phyloP scores from a whole-genome alignment of 2,797 vertebrate species.

The Hapalemur alaotrensis region DNA sequence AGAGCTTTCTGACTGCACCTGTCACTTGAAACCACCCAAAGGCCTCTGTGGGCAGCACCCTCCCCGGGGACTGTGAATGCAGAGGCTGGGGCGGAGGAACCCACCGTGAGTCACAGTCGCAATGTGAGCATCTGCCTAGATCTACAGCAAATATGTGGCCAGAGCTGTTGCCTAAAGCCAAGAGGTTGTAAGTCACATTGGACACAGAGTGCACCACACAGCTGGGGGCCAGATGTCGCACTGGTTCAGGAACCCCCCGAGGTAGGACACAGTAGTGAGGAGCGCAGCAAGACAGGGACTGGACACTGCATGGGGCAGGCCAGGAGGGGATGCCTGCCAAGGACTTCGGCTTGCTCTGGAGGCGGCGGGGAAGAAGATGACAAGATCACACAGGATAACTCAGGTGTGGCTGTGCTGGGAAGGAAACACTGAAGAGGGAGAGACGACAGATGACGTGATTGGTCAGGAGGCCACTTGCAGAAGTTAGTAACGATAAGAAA shows the following conservation, averaged over 20 bases:
- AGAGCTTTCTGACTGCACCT: not conserved
- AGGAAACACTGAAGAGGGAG: not conserved
- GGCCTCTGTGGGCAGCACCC: not conserved
- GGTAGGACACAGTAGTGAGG: fast-evolving
- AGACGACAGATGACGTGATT: not conserved
- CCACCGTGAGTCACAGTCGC: not conserved
- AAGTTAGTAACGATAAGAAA: not conserved
- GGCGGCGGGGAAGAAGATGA: not conserved
- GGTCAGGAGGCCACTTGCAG: not conserved
- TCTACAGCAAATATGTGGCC: not conserved
- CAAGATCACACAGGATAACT: not conserved
- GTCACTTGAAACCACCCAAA: not conserved
- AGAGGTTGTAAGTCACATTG: too few relatives aligned
- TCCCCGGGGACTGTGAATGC: fast-evolving
- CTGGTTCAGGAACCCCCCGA: not conserved
- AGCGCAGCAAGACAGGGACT: fast-evolving
- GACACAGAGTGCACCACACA: not conserved
- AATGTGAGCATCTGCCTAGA: not conserved
- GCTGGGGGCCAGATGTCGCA: fast-evolving
- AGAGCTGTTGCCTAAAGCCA: not conserved
- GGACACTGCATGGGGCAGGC: not conserved
- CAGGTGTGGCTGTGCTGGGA: not conserved
- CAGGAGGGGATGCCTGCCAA: fast-evolving
- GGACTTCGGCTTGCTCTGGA: not conserved
- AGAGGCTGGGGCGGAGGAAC: not conserved